Conservation (phyloP, 2,888 invertebrate species). For the Lathronympha strigana region DNA sequence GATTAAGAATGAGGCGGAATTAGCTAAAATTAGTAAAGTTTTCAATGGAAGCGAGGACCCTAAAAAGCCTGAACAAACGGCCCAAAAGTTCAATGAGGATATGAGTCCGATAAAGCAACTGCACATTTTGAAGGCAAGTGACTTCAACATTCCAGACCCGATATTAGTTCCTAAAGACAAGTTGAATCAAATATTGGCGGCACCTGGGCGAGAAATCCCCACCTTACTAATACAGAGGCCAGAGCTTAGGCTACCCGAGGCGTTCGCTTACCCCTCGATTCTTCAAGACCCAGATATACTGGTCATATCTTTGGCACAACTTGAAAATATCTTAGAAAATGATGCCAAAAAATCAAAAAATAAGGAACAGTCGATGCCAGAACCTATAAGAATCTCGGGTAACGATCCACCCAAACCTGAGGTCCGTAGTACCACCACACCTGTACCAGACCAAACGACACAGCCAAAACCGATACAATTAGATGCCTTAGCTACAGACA, state of each 20-base stretch:
- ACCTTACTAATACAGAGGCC: slow-evolving; percentile 88
- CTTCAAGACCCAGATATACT: slow-evolving; percentile 91
- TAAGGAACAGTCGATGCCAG: slow-evolving; percentile 51
- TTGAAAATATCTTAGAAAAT: slow-evolving; percentile 86
- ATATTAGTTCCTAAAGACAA: slow-evolving; percentile 91
- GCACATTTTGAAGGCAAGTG: slow-evolving; percentile 86
- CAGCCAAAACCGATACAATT: slow-evolving; percentile 69
- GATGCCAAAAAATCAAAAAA: slow-evolving; percentile 64
- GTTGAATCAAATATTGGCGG: slow-evolving; percentile 87
- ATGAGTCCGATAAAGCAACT: slow-evolving; percentile 89
- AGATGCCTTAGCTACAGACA: slow-evolving; percentile 84
- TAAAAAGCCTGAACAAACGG: slow-evolving; percentile 60
- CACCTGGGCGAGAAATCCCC: slow-evolving; percentile 91
- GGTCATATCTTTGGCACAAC: slow-evolving; percentile 89
- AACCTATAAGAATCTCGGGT: slow-evolving; percentile 53
- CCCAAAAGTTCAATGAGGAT: slow-evolving; percentile 69
- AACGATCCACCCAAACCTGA: slow-evolving; percentile 56
- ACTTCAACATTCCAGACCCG: slow-evolving; percentile 91
- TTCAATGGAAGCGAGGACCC: slow-evolving; percentile 64
- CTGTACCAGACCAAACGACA: slow-evolving; percentile 56
- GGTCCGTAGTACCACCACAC: slow-evolving; percentile 44
- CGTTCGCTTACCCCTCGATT: slow-evolving; percentile 88
- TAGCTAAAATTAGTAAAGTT: slow-evolving; percentile 71
- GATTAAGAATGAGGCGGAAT: slow-evolving; percentile 65
- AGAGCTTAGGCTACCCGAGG: slow-evolving; percentile 89